Evolutionary conservation across 2,797 vertebrate species (phyloP).

Genomic region (Bryconaethiops microstoma): DNA sequence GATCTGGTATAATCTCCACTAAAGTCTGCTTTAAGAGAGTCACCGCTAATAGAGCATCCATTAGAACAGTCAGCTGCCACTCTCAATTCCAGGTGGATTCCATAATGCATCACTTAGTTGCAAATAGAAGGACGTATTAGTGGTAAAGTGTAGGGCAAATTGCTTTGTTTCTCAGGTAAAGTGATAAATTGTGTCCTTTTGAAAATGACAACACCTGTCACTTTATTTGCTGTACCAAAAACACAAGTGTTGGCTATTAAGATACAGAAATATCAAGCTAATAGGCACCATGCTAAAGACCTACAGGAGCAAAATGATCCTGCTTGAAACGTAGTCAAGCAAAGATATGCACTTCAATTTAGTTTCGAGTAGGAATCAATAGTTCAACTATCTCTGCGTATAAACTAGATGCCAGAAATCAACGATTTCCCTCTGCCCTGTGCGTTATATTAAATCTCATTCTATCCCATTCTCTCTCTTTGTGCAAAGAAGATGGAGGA

Average conservation of each 20-base stretch:
- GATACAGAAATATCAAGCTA: constrained; percentile 1
- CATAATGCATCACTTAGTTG: constrained; percentile 17
- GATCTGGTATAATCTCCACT: not conserved
- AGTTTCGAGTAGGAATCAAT: constrained; percentile 39
- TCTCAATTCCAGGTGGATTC: constrained; percentile 9
- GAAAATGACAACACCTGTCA: constrained; percentile 21
- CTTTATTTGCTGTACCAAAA: constrained; percentile 7
- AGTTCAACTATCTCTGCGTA: constrained; percentile 21
- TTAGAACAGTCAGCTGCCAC: constrained; percentile 11
- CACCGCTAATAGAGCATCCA: not conserved
- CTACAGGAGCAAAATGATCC: not conserved
- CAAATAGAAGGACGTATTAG: constrained; percentile 13
- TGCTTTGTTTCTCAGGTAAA: not conserved
- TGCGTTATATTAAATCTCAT: constrained; percentile 1
- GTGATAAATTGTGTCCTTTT: not conserved
- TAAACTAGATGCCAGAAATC: constrained; percentile 29
- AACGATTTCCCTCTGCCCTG: constrained; percentile 16
- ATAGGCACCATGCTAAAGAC: not conserved
- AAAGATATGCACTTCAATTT: constrained; percentile 28
- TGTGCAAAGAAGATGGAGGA: not conserved
- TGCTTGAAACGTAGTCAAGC: not conserved
- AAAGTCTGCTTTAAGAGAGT: not conserved
- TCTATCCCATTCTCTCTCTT: constrained; percentile 2
- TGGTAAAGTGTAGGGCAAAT: constrained; percentile 10
- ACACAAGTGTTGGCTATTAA: not conserved